Conservation (phyloP, 2,888 invertebrate species). For the Gastracanthus pulcherrimus region DNA sequence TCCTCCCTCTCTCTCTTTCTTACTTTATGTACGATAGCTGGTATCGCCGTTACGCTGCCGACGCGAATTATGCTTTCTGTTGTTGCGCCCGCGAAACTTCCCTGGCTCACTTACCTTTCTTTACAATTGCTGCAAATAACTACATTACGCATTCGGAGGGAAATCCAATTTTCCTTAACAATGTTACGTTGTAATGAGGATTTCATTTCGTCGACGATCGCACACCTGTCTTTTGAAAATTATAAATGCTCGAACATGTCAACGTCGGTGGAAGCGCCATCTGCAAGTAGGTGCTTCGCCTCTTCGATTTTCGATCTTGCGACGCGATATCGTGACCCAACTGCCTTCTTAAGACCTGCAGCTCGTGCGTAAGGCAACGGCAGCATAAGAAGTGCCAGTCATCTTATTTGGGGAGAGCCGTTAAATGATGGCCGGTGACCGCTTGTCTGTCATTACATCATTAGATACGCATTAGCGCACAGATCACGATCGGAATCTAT, state of each 20-base stretch:
- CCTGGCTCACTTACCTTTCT: background rate
- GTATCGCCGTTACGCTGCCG: conserved; percentile 30
- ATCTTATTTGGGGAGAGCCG: conserved; percentile 59
- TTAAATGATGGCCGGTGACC: conserved; percentile 61
- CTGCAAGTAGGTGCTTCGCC: conserved; percentile 16
- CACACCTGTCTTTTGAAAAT: background rate
- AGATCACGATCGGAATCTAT: conserved; percentile 36
- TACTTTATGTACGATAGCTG: background rate
- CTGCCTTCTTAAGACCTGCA: conserved; percentile 6
- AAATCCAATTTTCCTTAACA: background rate
- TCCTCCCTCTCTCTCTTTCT: background rate
- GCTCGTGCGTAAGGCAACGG: background rate
- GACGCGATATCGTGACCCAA: conserved; percentile 24
- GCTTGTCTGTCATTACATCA: conserved; percentile 72
- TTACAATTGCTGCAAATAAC: background rate
- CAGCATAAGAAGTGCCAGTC: conserved; percentile 45
- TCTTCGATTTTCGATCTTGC: conserved; percentile 34
- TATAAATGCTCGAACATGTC: background rate
- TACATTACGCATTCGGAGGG: too few species aligned
- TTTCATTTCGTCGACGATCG: background rate
- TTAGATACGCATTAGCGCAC: conserved; percentile 72
- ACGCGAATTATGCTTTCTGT: conserved; percentile 24
- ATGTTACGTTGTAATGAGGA: background rate
- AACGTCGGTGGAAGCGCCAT: background rate
- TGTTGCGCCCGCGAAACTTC: background rate